Base-by-base conservation (phyloP, 1,140 invertebrate species). In the Dendrolimus kikuchii region DNA sequence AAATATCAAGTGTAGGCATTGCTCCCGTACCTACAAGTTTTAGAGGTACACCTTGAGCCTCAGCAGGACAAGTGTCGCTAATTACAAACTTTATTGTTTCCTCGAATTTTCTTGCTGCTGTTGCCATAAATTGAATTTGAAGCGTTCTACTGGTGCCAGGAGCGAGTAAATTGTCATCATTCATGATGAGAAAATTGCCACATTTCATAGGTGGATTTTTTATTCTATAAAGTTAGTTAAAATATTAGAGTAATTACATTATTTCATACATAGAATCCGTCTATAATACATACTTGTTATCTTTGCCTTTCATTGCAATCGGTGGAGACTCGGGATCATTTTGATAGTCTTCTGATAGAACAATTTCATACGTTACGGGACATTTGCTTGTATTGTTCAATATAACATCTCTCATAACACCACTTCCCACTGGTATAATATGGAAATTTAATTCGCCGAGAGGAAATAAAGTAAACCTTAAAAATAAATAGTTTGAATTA, bases 381-480 rank as follows among this genome's bases (percentile, higher is more conserved):
- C 81, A 86, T 71, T 85, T 82, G 49, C 83, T 83, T 4, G 80
- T 86, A 49, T 86, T 86, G 43, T 79, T 85, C 41, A 86, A 59
- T 44, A 83, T 82, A 9, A 86, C 76, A 40, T 86, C 83, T 61
- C 77, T 70, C 50, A 59, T 68, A 7, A 81, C 71, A 23, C 68
- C 68, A 43, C 66, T 80, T 5, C 80, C 83, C 8, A 86, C 74
- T 38, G 83, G 59, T 68, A 85, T 77, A 10, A 86, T 77, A 50
- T 83, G 68, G 49, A 86, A 86, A 59, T 85, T 86, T 43, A 86
- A 57, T 61, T 86, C 83, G 7, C 80, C 81, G 54, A 83, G 51
- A 10, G 83, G 83, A 51, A 83, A 85, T 9, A 86, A 55, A 6
- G 83, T 85, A 52, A 86, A 86, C 5, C 81, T 86, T 45, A 55